A percentile compares a stretch with the other conserved stretches of the same genome.
Evolutionary conservation across 2,888 invertebrate species (phyloP).

Genomic region (Camptogramma bilineatum): DNA sequence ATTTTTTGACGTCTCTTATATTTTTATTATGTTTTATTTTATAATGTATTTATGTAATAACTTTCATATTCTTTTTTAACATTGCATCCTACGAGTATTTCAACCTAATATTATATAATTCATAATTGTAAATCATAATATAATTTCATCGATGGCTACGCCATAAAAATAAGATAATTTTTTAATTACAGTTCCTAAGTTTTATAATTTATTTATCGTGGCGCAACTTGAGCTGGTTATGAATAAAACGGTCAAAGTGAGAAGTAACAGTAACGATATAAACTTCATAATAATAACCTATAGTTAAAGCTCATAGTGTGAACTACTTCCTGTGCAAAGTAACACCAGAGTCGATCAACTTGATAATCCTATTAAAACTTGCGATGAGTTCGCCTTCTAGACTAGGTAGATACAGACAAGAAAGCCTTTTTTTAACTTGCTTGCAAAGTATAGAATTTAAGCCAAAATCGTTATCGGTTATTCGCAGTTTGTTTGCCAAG

Average conservation of each 20-base stretch:
- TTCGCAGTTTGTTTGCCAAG: background rate
- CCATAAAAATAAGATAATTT: too few species aligned
- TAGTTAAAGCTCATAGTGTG: constrained; percentile 15
- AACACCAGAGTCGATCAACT: constrained; percentile 31
- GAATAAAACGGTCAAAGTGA: too few species aligned
- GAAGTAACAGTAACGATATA: too few species aligned
- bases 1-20: constrained; percentile 10
- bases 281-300: too few species aligned
- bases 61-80: too few species aligned
- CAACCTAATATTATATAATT: too few species aligned
- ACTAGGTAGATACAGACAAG: constrained; percentile 15
- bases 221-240: too few species aligned
- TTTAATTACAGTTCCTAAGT: too few species aligned
- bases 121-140: too few species aligned
- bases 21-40: constrained; percentile 6
- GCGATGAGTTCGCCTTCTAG: constrained; percentile 21
- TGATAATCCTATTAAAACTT: constrained; percentile 37
- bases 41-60: background rate
- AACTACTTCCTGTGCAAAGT: constrained; percentile 28
- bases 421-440: background rate
- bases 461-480: background rate
- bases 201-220: too few species aligned
- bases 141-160: too few species aligned
- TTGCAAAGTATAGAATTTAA: background rate
- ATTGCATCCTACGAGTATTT: too few species aligned